Evolutionary conservation across 2,888 invertebrate species (phyloP).

Genomic region (Pemphredon lugubris): DNA sequence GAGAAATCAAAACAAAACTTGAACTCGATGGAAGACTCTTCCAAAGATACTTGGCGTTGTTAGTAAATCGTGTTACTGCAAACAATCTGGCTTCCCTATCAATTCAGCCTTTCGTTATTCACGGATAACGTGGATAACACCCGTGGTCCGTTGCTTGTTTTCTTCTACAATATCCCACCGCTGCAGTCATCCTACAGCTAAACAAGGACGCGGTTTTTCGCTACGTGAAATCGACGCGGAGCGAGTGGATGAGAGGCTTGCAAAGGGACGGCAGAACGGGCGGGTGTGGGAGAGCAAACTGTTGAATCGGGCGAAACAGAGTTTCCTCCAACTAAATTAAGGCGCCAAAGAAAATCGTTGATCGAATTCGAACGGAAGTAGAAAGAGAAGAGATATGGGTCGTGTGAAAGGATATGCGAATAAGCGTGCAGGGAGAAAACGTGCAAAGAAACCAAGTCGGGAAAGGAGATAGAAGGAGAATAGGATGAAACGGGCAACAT

Average conservation of each 20-base stretch:
- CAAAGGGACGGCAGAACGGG: conserved; percentile 19
- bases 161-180: too few species aligned
- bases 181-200: too few species aligned
- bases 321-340: conserved; percentile 23
- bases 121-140: too few species aligned
- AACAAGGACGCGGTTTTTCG: too few species aligned
- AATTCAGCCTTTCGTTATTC: too few species aligned
- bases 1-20: too few species aligned
- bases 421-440: conserved; percentile 22
- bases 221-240: too few species aligned
- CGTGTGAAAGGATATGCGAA: conserved; percentile 42
- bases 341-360: conserved; percentile 13
- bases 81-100: too few species aligned
- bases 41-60: too few species aligned
- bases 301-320: conserved; percentile 50
- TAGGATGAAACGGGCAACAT: conserved; percentile 48
- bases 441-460: conserved; percentile 23
- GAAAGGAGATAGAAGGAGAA: conserved; percentile 24
- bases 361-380: conserved; percentile 20
- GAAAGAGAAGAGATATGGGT: conserved; percentile 25
- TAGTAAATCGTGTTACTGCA: too few species aligned
- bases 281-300: conserved; percentile 39
- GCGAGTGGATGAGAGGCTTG: conserved; percentile 10
- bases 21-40: too few species aligned
- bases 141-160: too few species aligned